Evolutionary conservation across 2,888 invertebrate species (phyloP).

Genomic region (Drosophila recens): DNA sequence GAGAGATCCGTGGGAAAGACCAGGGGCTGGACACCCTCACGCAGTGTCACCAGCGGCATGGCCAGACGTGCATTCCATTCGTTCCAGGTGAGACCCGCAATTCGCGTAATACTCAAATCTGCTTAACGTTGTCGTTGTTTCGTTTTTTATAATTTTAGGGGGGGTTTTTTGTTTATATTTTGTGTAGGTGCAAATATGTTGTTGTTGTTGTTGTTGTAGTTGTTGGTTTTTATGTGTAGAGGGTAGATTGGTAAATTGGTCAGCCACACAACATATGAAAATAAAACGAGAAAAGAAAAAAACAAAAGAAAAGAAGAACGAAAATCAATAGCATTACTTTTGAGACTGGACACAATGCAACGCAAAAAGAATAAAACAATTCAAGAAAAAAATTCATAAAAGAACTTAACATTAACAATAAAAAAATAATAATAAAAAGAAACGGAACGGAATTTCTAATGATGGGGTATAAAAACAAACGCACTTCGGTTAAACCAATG

Average conservation of each 20-base stretch:
- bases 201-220: constrained; percentile 38
- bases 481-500: constrained; percentile 40
- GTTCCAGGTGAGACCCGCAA: constrained; percentile 90
- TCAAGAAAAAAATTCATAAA: constrained; percentile 50
- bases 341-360: constrained; percentile 70
- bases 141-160: constrained; percentile 29
- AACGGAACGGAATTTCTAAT: constrained; percentile 23
- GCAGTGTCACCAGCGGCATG: constrained; percentile 88
- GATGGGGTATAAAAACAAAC: background rate
- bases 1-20: constrained; percentile 85
- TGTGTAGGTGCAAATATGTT: constrained; percentile 36
- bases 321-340: constrained; percentile 80
- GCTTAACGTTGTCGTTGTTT: constrained; percentile 60
- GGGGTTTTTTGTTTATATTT: constrained; percentile 30
- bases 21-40: constrained; percentile 86
- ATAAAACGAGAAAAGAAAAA: constrained; percentile 77
- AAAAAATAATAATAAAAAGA: constrained; percentile 38
- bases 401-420: constrained; percentile 62
- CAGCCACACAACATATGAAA: constrained; percentile 80
- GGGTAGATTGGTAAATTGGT: constrained; percentile 23
- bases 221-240: constrained; percentile 42
- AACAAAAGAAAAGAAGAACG: constrained; percentile 75
- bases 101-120: constrained; percentile 91
- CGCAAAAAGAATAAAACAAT: constrained; percentile 33
- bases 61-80: constrained; percentile 92